These are phyloP conservation scores for Antedon mediterranea DNA, from an alignment of 53 echinoderm and acorn worm species.

Conservation along the genomic window DNA sequence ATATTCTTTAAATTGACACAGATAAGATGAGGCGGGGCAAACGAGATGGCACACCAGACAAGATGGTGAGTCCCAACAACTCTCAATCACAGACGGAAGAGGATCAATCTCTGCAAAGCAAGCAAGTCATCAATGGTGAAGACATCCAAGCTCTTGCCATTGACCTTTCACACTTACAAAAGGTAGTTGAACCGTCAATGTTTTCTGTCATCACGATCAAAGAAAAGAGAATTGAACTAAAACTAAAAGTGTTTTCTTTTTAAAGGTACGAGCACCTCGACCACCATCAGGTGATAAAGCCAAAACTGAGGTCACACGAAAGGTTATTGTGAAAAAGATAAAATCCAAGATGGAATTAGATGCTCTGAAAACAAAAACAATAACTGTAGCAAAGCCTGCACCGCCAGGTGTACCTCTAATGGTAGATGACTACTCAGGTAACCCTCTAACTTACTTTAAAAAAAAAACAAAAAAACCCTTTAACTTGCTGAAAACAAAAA, in stretches of 20 bases:
- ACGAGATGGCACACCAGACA: conserved; percentile 94
- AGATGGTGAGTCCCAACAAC: conserved; percentile 73
- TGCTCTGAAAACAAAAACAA: conserved; percentile 46
- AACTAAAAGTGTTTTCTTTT: background rate
- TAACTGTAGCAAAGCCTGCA: conserved; percentile 86
- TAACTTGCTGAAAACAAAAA: conserved; percentile 51
- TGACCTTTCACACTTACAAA: conserved; percentile 51
- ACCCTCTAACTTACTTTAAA: background rate
- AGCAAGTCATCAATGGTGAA: conserved; percentile 88
- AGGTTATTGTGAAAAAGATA: conserved; percentile 65
- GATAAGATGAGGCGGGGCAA: conserved; percentile 63
- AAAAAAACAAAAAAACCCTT: no score
- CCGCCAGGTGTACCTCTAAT: conserved; percentile 66
- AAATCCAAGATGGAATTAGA: conserved; percentile 74
- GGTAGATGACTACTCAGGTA: conserved; percentile 47
- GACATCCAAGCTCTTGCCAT: conserved; percentile 92
- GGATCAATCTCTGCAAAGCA: conserved; percentile 66
- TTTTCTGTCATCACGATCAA: no score
- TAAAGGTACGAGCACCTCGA: conserved; percentile 57
- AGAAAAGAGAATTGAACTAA: no score
- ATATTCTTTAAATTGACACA: conserved; percentile 14
- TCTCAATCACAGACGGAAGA: conserved; percentile 81
- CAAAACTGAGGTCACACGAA: conserved; percentile 15
- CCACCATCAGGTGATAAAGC: conserved; percentile 36
- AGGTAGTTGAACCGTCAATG: conserved; percentile 21